These are phyloP conservation scores for Caenorhabditis parvicauda DNA, from an alignment of 2,888 invertebrate species.

Conservation along the genomic window DNA sequence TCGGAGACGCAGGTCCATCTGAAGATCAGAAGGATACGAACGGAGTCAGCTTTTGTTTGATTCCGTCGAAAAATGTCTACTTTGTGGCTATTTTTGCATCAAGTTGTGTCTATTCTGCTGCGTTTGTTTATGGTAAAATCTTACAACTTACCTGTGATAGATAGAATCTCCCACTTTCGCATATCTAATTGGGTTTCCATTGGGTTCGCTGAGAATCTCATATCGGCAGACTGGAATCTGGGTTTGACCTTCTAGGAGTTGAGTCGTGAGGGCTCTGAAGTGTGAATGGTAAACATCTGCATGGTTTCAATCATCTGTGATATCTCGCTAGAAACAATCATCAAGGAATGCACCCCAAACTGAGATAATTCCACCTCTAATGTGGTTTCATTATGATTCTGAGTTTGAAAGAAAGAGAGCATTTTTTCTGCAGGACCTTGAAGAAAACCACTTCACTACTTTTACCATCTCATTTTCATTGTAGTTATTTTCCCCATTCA, in stretches of 20 bases:
- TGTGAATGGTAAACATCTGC: background rate
- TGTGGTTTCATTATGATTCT: too few species aligned
- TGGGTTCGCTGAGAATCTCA: constrained; percentile 53
- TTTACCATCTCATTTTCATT: background rate
- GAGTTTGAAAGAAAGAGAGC: too few species aligned
- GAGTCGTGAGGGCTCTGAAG: constrained; percentile 49
- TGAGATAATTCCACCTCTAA: too few species aligned
- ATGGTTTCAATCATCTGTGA: too few species aligned
- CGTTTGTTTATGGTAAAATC: too few species aligned
- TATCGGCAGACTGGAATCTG: constrained; percentile 56
- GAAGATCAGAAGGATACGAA: background rate
- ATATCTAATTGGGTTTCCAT: constrained; percentile 55
- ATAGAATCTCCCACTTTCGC: constrained; percentile 59
- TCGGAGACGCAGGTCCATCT: constrained; percentile 40
- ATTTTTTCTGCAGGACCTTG: too few species aligned
- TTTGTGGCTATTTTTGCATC: too few species aligned
- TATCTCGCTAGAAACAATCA: too few species aligned
- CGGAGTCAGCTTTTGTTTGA: background rate
- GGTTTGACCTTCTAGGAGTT: constrained; percentile 44
- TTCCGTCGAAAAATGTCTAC: constrained; percentile 4
- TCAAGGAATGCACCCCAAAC: too few species aligned
- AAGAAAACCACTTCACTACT: background rate
- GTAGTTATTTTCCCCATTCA: too few species aligned
- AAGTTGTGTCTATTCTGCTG: constrained; percentile 22
- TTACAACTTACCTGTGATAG: too few species aligned